Evolutionary conservation across 2,888 invertebrate species (phyloP).

Genomic region (Tricholauxania praeusta): DNA sequence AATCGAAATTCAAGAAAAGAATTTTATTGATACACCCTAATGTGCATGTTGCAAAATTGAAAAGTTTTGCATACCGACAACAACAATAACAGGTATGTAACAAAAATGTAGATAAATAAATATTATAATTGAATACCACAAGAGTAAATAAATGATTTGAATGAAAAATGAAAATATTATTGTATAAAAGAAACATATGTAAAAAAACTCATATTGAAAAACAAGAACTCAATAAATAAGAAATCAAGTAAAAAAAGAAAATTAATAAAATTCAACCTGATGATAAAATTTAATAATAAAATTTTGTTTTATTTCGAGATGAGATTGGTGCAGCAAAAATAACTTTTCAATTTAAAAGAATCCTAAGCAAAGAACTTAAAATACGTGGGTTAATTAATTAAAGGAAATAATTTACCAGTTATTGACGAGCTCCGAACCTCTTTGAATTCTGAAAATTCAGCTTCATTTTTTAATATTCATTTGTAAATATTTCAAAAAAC

Average conservation of each 20-base stretch:
- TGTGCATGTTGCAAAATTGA: no score
- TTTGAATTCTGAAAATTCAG: no score
- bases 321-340: no score
- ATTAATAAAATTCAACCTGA: conserved; percentile 19
- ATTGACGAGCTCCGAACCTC: no score
- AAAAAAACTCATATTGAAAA: conserved; percentile 12
- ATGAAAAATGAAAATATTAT: conserved; percentile 10
- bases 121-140: neutral
- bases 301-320: neutral
- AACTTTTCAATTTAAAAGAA: no score
- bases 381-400: no score
- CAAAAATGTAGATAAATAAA: conserved; percentile 29
- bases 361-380: no score
- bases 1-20: no score
- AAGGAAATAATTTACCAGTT: no score
- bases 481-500: no score
- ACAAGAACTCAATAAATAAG: conserved; percentile 10
- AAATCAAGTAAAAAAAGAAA: conserved; percentile 9
- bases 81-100: conserved; percentile 32
- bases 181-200: conserved; percentile 5
- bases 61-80: neutral
- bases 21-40: no score
- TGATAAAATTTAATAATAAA: conserved; percentile 13
- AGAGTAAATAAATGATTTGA: conserved; percentile 36
- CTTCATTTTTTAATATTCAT: no score